Base-by-base conservation (phyloP, 2,888 invertebrate species). In the Ornithoptera priamus region DNA sequence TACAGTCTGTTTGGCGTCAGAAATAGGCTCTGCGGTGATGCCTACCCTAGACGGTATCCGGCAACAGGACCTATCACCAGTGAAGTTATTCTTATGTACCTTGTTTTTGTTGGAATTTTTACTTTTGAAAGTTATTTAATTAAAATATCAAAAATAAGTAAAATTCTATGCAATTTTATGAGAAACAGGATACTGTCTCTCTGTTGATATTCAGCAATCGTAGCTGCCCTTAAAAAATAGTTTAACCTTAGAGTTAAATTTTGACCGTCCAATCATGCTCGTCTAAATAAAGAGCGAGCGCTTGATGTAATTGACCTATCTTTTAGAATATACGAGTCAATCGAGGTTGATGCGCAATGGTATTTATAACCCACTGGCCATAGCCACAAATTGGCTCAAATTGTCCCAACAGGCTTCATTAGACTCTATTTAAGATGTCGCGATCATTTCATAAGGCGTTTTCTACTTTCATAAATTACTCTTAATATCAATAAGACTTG, bases 391-490 rank as follows among this genome's bases (percentile, higher is more conserved):
- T 89, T 89, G 87, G 81, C 79, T 85, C 80, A 86, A 88, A 84
- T 87, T 83, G 84, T 79, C 75, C 79, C 84, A 86, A 87, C 84
- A 79, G 83, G 83, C 85, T 87, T 85, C 80, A 87, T 88, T 87
- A 83, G 79, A 80, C 77, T 80, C 81, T 85, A 85, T 87, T 87
- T 75, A 76, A 74, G 73, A 72, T 67, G 64, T 72, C 72, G 72
- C 65, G 65, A 62, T 71, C 66, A 71, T 72, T 72, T 70, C 64
- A 73, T 71, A 69, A 71, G 66, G 59, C 62, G 58, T 57, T 67
- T 57, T 70, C 67, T 64, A 60, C 67, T 70, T 70, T 67, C 70
- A 67, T 70, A 70, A 67, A 64, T 39, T 67, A 60, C 56, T 70
- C 70, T 70, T 70, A 63, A 70, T 67, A 67, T 56, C 66, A 70